These are phyloP conservation scores for Nezara viridula DNA, from an alignment of 2,888 invertebrate genomes.

Conservation along the genomic window DNA sequence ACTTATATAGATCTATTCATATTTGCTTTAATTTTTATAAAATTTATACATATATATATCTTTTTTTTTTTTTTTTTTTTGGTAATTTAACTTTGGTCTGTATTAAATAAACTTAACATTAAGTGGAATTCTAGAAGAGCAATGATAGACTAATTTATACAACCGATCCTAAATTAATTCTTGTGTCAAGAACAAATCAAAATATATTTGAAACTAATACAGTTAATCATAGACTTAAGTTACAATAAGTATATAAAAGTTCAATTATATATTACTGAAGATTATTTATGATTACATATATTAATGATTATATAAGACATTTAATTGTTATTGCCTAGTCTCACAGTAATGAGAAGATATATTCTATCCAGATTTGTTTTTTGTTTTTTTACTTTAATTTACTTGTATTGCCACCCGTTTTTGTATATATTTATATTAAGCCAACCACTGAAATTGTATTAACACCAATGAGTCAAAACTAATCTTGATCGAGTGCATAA, in stretches of 20 bases:
- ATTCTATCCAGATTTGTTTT: background rate
- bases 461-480: constrained; percentile 35
- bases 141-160: constrained; percentile 29
- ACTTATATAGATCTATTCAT: background rate
- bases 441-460: constrained; percentile 17
- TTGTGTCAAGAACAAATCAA: background rate
- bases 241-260: constrained; percentile 21
- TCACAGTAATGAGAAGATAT: constrained; percentile 33
- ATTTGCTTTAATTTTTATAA: background rate
- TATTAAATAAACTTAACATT: constrained; percentile 2
- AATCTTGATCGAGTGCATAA: constrained; percentile 54
- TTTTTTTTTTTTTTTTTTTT: background rate
- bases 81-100: constrained; percentile 45
- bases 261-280: constrained; percentile 26
- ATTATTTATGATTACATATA: constrained; percentile 26
- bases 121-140: constrained; percentile 39
- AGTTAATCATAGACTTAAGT: background rate
- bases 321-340: constrained; percentile 39
- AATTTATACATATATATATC: background rate
- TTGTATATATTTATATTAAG: constrained; percentile 9
- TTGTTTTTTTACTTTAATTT: background rate
- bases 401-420: constrained; percentile 38
- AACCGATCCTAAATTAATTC: constrained; percentile 34
- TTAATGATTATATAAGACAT: constrained; percentile 35
- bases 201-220: background rate